Conservation (phyloP, 2,888 invertebrate species). For the Mimumesa dahlbomi region DNA sequence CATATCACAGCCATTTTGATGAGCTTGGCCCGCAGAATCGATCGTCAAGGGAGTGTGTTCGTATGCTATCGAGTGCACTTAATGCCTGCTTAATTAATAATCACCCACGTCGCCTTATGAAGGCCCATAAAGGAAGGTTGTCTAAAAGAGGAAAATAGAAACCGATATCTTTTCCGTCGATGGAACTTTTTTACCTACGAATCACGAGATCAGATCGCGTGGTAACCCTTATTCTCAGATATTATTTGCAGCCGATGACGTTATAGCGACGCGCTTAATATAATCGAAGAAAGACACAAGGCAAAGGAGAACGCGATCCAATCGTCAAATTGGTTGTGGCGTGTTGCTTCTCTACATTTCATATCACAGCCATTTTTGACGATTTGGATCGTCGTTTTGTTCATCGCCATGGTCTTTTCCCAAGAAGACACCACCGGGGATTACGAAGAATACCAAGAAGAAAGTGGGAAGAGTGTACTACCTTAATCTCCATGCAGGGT, state of each 20-base stretch:
- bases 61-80: constrained; percentile 21
- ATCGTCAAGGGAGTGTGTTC: constrained; percentile 66
- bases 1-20: constrained; percentile 99
- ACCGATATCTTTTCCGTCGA: neutral
- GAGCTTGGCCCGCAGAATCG: constrained; percentile 85
- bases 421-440: neutral
- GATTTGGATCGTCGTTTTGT: constrained; percentile 87
- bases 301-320: constrained; percentile 71
- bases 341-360: constrained; percentile 82
- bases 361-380: constrained; percentile 98
- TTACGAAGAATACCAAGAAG: neutral
- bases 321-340: constrained; percentile 92
- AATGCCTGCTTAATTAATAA: constrained; percentile 39
- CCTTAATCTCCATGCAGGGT: too few species aligned
- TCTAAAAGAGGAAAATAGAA: neutral
- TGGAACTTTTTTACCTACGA: too few species aligned
- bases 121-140: neutral
- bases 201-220: too few species aligned
- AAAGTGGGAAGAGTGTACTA: neutral
- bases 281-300: neutral
- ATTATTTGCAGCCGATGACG: neutral
- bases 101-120: constrained; percentile 11
- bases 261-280: neutral
- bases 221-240: neutral
- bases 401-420: constrained; percentile 68